A percentile compares a stretch with the other conserved stretches of the same genome.
These are phyloP conservation scores for Baccha elongata DNA, from an alignment of 2,888 invertebrate genomes.

Conservation along the genomic window DNA sequence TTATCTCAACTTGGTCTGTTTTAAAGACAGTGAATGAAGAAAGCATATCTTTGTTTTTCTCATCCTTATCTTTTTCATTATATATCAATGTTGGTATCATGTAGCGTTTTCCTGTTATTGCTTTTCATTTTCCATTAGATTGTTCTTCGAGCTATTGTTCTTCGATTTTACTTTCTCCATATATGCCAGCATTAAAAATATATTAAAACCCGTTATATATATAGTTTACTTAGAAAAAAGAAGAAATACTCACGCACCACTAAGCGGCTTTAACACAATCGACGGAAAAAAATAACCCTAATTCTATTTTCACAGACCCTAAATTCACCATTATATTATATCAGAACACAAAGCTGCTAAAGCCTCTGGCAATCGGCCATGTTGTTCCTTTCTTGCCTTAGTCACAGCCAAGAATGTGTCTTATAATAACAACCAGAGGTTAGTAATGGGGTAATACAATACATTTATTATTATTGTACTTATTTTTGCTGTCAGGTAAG, in stretches of 20 bases:
- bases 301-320: slow-evolving; percentile 57
- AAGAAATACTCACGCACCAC: slow-evolving; percentile 40
- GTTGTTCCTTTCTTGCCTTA: slow-evolving; percentile 2
- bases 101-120: too few species aligned
- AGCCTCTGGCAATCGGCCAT: slow-evolving; percentile 54
- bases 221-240: too few species aligned
- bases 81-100: too few species aligned
- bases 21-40: too few species aligned
- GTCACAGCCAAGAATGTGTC: slow-evolving; percentile 19
- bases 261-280: slow-evolving; percentile 53
- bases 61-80: too few species aligned
- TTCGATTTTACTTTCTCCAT: too few species aligned
- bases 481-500: slow-evolving; percentile 34
- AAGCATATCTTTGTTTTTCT: too few species aligned
- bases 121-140: too few species aligned
- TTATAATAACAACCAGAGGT: slow-evolving; percentile 61
- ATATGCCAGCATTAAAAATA: too few species aligned
- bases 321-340: slow-evolving; percentile 60
- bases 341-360: slow-evolving; percentile 32
- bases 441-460: slow-evolving; percentile 60
- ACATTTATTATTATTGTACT: slow-evolving; percentile 67
- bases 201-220: too few species aligned
- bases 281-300: slow-evolving; percentile 66
- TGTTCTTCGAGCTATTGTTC: too few species aligned
- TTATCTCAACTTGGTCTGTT: too few species aligned